These are phyloP conservation scores for Anguilla anguilla DNA, from an alignment of 2,797 vertebrate species.

Conservation along the genomic window DNA sequence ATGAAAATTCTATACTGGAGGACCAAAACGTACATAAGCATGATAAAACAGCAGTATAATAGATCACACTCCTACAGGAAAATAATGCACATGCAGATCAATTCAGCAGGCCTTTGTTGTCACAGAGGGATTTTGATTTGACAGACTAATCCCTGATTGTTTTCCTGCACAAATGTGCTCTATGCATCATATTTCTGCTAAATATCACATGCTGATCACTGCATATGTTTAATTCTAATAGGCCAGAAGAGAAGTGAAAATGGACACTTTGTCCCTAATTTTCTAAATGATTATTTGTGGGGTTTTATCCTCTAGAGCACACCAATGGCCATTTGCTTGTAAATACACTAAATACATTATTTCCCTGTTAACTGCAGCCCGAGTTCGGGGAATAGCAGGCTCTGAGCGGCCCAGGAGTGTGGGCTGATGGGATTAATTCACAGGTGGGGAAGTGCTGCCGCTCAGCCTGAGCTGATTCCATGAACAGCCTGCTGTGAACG, in stretches of 20 bases:
- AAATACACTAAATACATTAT: neutral
- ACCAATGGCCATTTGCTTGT: neutral
- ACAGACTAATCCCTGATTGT: neutral
- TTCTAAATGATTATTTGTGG: too few relatives aligned
- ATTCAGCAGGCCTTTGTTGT: neutral
- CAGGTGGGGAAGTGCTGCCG: neutral
- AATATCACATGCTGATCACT: neutral
- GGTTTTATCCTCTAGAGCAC: too few relatives aligned
- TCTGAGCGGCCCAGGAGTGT: neutral
- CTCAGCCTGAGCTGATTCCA: slow-evolving; percentile 25
- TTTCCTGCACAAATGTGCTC: neutral
- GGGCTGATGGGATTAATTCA: neutral
- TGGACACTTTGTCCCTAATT: too few relatives aligned
- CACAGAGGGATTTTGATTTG: neutral
- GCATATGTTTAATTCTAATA: neutral
- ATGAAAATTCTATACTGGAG: neutral
- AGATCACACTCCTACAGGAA: neutral
- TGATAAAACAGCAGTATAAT: neutral
- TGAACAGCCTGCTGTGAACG: neutral
- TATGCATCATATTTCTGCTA: neutral
- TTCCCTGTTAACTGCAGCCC: neutral
- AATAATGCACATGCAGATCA: neutral
- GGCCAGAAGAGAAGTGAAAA: too few relatives aligned
- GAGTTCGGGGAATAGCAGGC: neutral
- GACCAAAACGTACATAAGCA: too few relatives aligned